Evolutionary conservation across 2,113 vertebrate species (phyloP), one percentile per base, ranked within the genome.

Genomic region (Heterochromis multidens): DNA sequence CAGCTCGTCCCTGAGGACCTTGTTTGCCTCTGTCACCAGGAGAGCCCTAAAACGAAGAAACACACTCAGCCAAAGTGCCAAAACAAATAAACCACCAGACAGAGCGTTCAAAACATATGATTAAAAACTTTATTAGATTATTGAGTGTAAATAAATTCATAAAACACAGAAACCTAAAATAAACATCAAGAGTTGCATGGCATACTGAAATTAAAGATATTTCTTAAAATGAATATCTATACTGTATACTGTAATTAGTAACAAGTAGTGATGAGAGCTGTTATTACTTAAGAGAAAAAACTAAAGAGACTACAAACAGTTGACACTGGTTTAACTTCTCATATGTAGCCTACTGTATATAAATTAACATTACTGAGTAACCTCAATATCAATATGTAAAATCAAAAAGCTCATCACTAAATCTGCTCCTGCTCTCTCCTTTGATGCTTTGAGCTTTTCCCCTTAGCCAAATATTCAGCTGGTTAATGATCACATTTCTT

Each of bases 1-100:
- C 96, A 0, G 93, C 92, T 80, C 70, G 83, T 58, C 96, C 96
- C 25, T 87, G 70, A 63, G 84, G 58, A 25, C 96, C 96, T 19
- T 82, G 9, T 49, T 54, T 92, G 14, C 96, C 96, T 31, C 77
- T 76, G 60, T 83, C 86, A 7, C 96, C 96, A 7, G 1, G 4
- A 17, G 93, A 70, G 1, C 96, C 96, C 96, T 97, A 40, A 86
- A 76, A 43, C 84, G 0, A 85, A 40, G 63, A 86, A 56, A 85
- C 19, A 79, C 13, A 33, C 29, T 17, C 14, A 59, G 3, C 7
- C 17, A 79, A 59, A 62, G n/a, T 0, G 1, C 21, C 60, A 25
- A 37, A 72, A 59, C 0, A 1, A 56, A 35, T 9, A 13, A 52
- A 27, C 0, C 57, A 40, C 31, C 16, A 29, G 14, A 54, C 33